Evolutionary conservation across 2,113 vertebrate genomes (phyloP), one percentile per base, ranked within the genome.

Genomic region (Lamprologus speciosus): DNA sequence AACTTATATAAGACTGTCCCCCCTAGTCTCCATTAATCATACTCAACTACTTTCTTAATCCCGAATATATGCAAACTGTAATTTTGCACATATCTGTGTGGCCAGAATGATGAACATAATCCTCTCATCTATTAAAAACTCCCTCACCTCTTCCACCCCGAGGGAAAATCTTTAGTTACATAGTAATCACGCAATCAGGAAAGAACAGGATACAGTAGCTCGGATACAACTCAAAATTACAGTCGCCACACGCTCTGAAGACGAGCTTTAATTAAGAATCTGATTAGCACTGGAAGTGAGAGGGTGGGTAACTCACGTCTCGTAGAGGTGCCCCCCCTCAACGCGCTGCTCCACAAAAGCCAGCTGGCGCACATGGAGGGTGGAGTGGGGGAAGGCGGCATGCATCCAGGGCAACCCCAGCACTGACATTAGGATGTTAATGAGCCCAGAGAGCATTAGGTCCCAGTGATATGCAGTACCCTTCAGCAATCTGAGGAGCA

Each of bases 381-480:
- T 98, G 33, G 98, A 99, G 93, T 99, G 99, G 5, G 99, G 99
- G 93, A 99, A 99, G 42, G 99, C 98, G 0, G 99, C 98, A 0
- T 99, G 98, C 96, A 99, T 98, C 99, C 99, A 99, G 1, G 99
- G 99, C 90, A 99, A 95, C 63, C 99, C 98, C 1, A 99, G 97
- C 31, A 99, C 93, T 0, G 99, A 99, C 91, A 99, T 96, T 84
- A 97, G 97, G 0, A 97, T 98, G 96, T 99, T 99, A 90, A 99
- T 99, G 88, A 99, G 94, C 0, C 98, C 99, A 1, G 98, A 96
- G 1, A 99, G 97, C 91, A 99, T 97, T 85, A 99, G 97, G 95
- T 99, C 99, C 99, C 99, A 99, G 97, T 99, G 99, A 91, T 99
- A 99, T 23, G 98, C 98, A 2, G 98, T 99, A 70, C 99, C 99